These are phyloP conservation scores for Tachystola acroxantha DNA, from an alignment of 2,888 invertebrate species.

Conservation along the genomic window DNA sequence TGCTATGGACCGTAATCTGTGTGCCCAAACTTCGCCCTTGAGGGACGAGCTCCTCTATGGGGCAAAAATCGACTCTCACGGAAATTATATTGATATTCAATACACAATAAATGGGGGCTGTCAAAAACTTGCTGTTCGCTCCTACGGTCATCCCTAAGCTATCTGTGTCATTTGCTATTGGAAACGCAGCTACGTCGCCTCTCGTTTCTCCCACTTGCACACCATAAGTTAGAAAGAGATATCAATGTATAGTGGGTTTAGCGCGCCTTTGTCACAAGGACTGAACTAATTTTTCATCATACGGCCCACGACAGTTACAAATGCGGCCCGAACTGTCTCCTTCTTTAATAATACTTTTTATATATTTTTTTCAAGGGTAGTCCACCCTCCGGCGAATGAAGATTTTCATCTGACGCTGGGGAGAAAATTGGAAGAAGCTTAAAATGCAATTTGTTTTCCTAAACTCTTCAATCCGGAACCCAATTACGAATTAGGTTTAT, in stretches of 20 bases:
- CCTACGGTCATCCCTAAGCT: slow-evolving; percentile 79
- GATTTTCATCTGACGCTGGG: slow-evolving; percentile 63
- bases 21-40: slow-evolving; percentile 63
- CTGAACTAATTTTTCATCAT: slow-evolving; percentile 80
- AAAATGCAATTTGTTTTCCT: slow-evolving; percentile 62
- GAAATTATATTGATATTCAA: slow-evolving; percentile 79
- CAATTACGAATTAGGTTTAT: slow-evolving; percentile 37
- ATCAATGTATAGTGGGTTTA: slow-evolving; percentile 64
- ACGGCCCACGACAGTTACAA: slow-evolving; percentile 78
- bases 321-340: slow-evolving; percentile 77
- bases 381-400: slow-evolving; percentile 65
- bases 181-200: slow-evolving; percentile 56
- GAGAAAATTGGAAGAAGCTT: slow-evolving; percentile 68
- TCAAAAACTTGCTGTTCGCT: slow-evolving; percentile 79
- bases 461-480: slow-evolving; percentile 46
- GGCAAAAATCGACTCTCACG: slow-evolving; percentile 75
- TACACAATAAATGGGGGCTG: slow-evolving; percentile 77
- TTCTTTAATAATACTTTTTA: slow-evolving; percentile 79
- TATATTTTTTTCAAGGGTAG: slow-evolving; percentile 71
- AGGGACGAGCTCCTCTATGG: slow-evolving; percentile 60
- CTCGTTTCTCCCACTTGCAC: slow-evolving; percentile 35
- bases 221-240: slow-evolving; percentile 50
- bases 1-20: slow-evolving; percentile 73
- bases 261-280: slow-evolving; percentile 74
- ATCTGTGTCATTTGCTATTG: slow-evolving; percentile 76